These are phyloP conservation scores for Blastobasis adustella DNA, from an alignment of 2,888 invertebrate genomes.

Conservation along the genomic window DNA sequence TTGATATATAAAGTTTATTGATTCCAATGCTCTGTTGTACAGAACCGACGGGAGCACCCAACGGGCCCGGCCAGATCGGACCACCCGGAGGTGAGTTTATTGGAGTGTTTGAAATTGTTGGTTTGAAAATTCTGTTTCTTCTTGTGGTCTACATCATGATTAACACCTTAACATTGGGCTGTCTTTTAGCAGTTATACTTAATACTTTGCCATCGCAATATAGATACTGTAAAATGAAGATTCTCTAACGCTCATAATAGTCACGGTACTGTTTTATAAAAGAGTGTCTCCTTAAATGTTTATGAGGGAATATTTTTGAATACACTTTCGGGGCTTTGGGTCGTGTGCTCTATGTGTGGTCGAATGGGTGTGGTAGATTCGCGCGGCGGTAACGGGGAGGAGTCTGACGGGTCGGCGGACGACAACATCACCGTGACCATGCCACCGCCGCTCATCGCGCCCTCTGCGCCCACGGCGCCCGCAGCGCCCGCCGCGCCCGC, in stretches of 20 bases:
- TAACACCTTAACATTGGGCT: too few species aligned
- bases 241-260: too few species aligned
- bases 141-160: background rate
- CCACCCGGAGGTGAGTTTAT: slow-evolving; percentile 17
- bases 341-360: too few species aligned
- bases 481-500: slow-evolving; percentile 16
- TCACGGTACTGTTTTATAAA: too few species aligned
- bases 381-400: slow-evolving; percentile 29
- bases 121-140: background rate
- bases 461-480: slow-evolving; percentile 5
- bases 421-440: slow-evolving; percentile 76
- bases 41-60: slow-evolving; percentile 22
- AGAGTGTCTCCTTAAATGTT: too few species aligned
- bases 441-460: slow-evolving; percentile 43
- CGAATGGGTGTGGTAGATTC: slow-evolving; percentile 15
- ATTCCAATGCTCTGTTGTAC: background rate
- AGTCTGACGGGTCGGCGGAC: slow-evolving; percentile 73
- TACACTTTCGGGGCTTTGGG: too few species aligned
- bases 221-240: too few species aligned
- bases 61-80: slow-evolving; percentile 26
- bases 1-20: background rate
- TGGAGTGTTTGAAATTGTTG: slow-evolving; percentile 1
- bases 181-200: too few species aligned
- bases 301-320: too few species aligned
- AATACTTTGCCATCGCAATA: too few species aligned